phyloP scores from a whole-genome alignment of 2,113 vertebrate genomes.

The Mustelus asterias region DNA sequence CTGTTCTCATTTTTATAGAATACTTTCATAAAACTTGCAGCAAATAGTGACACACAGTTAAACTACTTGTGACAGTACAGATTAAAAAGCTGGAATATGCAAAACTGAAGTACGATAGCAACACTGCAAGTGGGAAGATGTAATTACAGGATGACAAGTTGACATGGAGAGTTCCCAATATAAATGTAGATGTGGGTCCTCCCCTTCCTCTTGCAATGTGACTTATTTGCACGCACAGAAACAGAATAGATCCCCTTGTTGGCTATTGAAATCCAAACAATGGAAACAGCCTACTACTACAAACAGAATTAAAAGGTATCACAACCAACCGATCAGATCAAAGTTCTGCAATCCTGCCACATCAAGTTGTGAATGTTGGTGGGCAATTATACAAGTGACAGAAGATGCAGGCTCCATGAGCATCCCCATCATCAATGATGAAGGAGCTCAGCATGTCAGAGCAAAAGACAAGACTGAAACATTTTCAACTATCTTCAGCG shows the following conservation, averaged over 20 bases:
- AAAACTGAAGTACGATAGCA: neutral
- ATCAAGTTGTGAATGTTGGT: no score
- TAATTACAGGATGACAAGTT: conserved; percentile 4
- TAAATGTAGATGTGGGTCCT: neutral
- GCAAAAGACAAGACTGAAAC: no score
- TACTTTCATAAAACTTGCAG: neutral
- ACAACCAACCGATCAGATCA: no score
- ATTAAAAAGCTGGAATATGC: neutral
- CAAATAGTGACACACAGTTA: neutral
- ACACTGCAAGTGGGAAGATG: neutral
- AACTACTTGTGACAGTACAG: no score
- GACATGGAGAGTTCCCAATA: neutral
- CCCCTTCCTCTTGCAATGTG: neutral
- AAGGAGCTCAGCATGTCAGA: no score
- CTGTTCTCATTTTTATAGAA: neutral
- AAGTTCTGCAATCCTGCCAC: no score
- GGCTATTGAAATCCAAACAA: neutral
- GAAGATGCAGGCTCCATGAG: no score
- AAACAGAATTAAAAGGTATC: no score
- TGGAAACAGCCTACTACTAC: neutral
- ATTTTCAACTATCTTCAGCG: no score
- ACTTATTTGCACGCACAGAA: neutral
- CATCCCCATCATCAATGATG: no score
- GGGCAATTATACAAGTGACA: no score
- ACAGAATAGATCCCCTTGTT: neutral